Percentiles rank a stretch among this genome's conserved stretches.
Evolutionary conservation across 2,888 invertebrate genomes (phyloP).

Genomic region (Lordiphosa fenestrarum): DNA sequence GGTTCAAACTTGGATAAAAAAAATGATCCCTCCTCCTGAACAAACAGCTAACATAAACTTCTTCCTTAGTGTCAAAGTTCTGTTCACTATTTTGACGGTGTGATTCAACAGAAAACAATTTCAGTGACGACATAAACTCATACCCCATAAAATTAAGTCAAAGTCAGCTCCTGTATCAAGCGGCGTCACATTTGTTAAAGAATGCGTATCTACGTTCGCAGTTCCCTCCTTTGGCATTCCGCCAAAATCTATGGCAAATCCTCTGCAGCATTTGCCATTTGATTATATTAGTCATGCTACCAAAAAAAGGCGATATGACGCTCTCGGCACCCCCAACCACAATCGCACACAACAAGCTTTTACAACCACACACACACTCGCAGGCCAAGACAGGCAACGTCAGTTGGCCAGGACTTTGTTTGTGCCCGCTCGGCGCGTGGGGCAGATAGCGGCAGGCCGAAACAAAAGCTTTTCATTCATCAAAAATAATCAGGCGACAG

Average conservation of each 20-base stretch:
- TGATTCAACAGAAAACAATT: constrained; percentile 22
- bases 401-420: constrained; percentile 25
- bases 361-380: constrained; percentile 36
- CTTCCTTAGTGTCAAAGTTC: no score
- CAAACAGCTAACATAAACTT: no score
- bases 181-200: constrained; percentile 6
- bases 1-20: no score
- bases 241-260: constrained; percentile 66
- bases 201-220: constrained; percentile 27
- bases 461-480: constrained; percentile 77
- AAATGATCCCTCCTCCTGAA: no score
- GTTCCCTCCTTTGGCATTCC: constrained; percentile 52
- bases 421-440: constrained; percentile 3
- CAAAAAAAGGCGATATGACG: constrained; percentile 72
- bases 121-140: constrained; percentile 61
- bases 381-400: constrained; percentile 35
- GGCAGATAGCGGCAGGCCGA: constrained; percentile 42
- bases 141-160: constrained; percentile 19
- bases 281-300: constrained; percentile 71
- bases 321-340: constrained; percentile 14
- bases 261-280: constrained; percentile 52
- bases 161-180: not conserved
- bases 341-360: constrained; percentile 29
- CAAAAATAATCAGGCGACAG: constrained; percentile 59
- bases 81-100: constrained; percentile 1